A percentile compares a stretch with the other conserved stretches of the same genome.
Evolutionary conservation across 2,797 vertebrate species (phyloP).

Genomic region (Synanceia verrucosa): DNA sequence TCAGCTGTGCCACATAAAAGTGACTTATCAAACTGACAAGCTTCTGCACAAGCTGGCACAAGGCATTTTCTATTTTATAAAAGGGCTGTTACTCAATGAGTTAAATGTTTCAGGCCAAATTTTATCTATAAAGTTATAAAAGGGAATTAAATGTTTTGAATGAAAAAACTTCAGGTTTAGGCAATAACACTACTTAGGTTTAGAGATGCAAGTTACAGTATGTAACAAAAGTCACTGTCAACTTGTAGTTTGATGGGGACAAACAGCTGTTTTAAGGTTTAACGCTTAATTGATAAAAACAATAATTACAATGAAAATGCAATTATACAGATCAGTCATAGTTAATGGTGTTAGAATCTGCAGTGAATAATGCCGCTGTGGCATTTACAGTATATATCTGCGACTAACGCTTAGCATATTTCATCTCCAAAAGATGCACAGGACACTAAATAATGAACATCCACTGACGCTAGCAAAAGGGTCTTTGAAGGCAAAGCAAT

Average conservation of each 20-base stretch:
- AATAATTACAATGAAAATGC: background rate
- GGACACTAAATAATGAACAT: conserved; percentile 34
- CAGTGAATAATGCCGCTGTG: background rate
- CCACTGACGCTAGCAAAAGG: conserved; percentile 30
- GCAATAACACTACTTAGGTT: too few relatives aligned
- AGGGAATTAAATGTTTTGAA: too few relatives aligned
- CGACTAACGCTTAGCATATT: conserved; percentile 5
- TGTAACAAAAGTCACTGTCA: too few relatives aligned
- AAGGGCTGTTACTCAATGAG: too few relatives aligned
- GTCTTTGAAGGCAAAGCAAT: conserved; percentile 49
- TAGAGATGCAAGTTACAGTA: too few relatives aligned
- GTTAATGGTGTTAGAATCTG: background rate
- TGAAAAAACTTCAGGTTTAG: too few relatives aligned
- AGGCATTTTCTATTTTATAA: too few relatives aligned
- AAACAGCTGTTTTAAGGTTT: too few relatives aligned
- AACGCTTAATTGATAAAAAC: background rate
- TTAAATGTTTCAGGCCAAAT: too few relatives aligned
- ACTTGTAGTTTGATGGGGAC: too few relatives aligned
- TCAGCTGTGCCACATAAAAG: background rate
- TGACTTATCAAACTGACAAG: conserved; percentile 9
- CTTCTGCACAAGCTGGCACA: too few relatives aligned
- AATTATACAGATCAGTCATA: background rate
- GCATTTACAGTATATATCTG: conserved; percentile 6
- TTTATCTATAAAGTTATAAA: too few relatives aligned
- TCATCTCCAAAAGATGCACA: conserved; percentile 24